Conservation (phyloP, 1,140 invertebrate genomes). For the Cataglyphis hispanica region DNA sequence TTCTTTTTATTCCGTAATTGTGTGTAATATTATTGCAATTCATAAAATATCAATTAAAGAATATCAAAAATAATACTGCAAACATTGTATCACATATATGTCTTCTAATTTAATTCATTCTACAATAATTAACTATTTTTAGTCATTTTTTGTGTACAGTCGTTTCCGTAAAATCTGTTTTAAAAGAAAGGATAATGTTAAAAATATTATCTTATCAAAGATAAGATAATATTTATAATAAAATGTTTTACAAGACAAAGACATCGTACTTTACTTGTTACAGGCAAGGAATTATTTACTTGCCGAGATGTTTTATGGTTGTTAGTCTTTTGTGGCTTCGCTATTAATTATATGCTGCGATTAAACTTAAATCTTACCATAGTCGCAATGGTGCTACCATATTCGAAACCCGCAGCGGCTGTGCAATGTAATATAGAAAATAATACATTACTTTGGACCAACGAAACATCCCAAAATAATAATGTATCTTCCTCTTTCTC, state of each 20-base stretch:
- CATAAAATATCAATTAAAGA: background rate
- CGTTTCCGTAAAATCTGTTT: background rate
- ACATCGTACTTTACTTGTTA: constrained; percentile 9
- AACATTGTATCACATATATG: background rate
- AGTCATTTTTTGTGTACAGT: background rate
- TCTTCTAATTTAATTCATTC: constrained; percentile 15
- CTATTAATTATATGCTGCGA: constrained; percentile 93
- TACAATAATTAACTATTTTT: background rate
- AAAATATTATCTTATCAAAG: too few relatives aligned
- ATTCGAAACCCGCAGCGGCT: constrained; percentile 69
- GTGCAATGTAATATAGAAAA: constrained; percentile 73
- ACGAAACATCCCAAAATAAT: background rate
- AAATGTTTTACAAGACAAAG: background rate
- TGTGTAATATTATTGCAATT: background rate
- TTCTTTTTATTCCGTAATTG: background rate
- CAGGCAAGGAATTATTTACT: constrained; percentile 78
- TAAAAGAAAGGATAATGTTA: background rate
- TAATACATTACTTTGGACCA: background rate
- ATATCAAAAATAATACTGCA: background rate
- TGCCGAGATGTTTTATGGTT: constrained; percentile 88
- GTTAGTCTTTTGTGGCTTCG: constrained; percentile 91
- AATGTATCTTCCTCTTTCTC: background rate
- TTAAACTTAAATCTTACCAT: constrained; percentile 95
- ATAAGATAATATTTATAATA: background rate
- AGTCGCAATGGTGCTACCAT: constrained; percentile 91